Base-by-base conservation (phyloP, 1,140 invertebrate species). In the Bicyclus anynana region DNA sequence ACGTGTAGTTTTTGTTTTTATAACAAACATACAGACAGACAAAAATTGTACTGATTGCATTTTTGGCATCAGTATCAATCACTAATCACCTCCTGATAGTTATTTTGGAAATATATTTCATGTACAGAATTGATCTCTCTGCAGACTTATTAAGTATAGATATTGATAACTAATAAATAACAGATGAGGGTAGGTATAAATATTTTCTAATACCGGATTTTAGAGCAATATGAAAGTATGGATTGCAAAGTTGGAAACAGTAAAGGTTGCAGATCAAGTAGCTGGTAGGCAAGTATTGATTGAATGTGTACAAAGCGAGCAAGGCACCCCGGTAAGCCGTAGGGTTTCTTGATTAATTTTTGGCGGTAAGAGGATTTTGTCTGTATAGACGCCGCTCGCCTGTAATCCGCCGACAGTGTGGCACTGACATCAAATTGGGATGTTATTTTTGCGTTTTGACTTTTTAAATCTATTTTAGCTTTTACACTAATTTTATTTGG, bases 341-440 rank as follows among this genome's bases (percentile, higher is more conserved):
- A 27, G 46, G 58, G 49, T 42, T 55, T 55, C 63, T 72, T 81
- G 79, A 84, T 84, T 84, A 81, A 80, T 80, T 82, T 83, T 80
- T 63, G 66, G 62, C 67, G 50, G 59, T 82, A 85, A 85, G 82
- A 64, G 74, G 82, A 85, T 84, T 81, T 61, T 51, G 61, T 55
- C 44, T 68, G 59, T 73, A 65, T 49, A 48, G 61, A 72, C 64
- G 46, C 54, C 59, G 60, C 60, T 65, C 62, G 47, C 44, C 7
- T 14, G 21, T 66, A 67, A 67, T 68, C 63, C 62, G 53, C 33
- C 37, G 54, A 62, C 66, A 59, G 54, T 69, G 59, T 59, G 29
- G 14, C 42, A 33, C 55, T 59, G 29, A 16, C 42, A 33, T 33
- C 12, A 53, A 2, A 40, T 40, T 40, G 37, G 37, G 23, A 23